Percentiles rank a stretch among this genome's conserved stretches.
Conservation (phyloP, 64 coral and sea anemone species). For the Trachythela sp. region DNA sequence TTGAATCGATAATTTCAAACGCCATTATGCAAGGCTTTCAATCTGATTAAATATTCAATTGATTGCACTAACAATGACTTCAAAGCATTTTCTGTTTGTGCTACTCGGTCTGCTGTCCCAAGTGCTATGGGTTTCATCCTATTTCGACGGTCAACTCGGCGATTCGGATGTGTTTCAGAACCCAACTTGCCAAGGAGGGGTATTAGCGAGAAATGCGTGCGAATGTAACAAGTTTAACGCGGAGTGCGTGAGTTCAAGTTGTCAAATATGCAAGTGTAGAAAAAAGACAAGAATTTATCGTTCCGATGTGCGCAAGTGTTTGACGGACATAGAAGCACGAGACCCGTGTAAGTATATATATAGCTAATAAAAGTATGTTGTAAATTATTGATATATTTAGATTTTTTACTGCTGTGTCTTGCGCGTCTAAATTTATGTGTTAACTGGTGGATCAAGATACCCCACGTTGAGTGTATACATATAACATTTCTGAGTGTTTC, state of each 20-base stretch:
- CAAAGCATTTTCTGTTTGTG: neutral
- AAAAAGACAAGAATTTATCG: constrained; percentile 13
- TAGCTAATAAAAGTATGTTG: neutral
- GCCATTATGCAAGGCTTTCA: neutral
- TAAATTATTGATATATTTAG: neutral
- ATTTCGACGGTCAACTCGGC: neutral
- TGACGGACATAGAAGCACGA: neutral
- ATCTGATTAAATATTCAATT: neutral
- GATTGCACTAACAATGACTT: neutral
- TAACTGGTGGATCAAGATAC: no score
- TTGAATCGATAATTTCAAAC: neutral
- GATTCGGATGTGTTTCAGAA: neutral
- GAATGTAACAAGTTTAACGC: neutral
- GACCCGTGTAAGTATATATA: constrained; percentile 11
- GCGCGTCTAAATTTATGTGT: no score
- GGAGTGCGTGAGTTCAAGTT: neutral
- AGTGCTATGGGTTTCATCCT: neutral
- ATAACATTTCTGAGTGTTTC: no score
- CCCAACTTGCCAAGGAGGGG: neutral
- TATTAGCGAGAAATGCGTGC: neutral
- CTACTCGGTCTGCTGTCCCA: neutral
- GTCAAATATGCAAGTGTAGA: neutral
- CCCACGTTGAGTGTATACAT: no score
- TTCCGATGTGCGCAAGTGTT: constrained; percentile 15
- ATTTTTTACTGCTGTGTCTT: neutral